Conservation (phyloP, 2,797 vertebrate species). For the Pteronotus mesoamericanus region DNA sequence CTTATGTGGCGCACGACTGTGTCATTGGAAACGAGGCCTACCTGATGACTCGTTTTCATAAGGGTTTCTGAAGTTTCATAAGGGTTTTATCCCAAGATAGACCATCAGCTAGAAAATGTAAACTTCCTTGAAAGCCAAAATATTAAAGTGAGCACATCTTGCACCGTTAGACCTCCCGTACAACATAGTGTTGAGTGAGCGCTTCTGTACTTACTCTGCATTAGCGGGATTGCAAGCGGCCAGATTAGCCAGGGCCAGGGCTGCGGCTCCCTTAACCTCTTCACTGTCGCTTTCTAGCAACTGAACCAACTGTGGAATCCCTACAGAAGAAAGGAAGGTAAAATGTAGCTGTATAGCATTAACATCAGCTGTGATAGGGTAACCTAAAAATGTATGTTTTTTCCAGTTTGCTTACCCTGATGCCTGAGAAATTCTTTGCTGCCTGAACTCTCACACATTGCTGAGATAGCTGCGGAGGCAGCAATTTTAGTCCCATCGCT, state of each 20-base stretch:
- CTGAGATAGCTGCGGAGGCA: constrained; percentile 84
- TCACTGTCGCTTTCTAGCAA: constrained; percentile 84
- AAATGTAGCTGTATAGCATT: constrained; percentile 27
- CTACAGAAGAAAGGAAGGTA: constrained; percentile 78
- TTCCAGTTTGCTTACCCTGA: constrained; percentile 80
- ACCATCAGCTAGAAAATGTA: background rate
- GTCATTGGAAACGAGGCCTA: background rate
- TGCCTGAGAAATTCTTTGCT: constrained; percentile 83
- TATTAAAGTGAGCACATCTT: background rate
- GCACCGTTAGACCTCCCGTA: too few species aligned
- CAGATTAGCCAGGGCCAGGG: constrained; percentile 87
- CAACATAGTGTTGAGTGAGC: background rate
- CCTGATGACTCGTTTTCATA: background rate
- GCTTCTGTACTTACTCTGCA: constrained; percentile 39
- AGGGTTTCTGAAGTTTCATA: background rate
- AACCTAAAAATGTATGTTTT: background rate
- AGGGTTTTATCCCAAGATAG: background rate
- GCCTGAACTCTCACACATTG: constrained; percentile 81
- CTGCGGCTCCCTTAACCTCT: constrained; percentile 85
- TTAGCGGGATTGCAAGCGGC: constrained; percentile 84
- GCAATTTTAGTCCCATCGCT: constrained; percentile 80
- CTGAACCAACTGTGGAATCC: constrained; percentile 85
- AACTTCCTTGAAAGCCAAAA: background rate
- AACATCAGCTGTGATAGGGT: background rate
- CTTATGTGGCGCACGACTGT: background rate